These are phyloP conservation scores for Drosophila stalkeri DNA, from an alignment of 2,888 invertebrate species.

Conservation along the genomic window DNA sequence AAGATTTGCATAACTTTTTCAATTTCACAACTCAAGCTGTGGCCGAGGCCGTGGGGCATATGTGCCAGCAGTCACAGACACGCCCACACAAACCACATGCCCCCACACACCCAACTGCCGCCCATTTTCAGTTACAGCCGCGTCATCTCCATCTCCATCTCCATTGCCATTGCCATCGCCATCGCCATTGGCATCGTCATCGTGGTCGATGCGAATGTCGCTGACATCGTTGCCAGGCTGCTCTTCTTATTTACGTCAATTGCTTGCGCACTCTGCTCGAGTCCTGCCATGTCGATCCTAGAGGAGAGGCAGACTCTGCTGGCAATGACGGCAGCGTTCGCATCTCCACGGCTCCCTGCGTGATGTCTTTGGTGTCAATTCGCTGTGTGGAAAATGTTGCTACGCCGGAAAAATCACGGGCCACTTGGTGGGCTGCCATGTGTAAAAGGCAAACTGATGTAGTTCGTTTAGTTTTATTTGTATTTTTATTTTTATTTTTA, in stretches of 20 bases:
- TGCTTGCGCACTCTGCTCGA: slow-evolving; percentile 65
- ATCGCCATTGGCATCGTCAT: slow-evolving; percentile 2
- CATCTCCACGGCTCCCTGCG: slow-evolving; percentile 47
- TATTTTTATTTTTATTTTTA: neutral
- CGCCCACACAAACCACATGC: slow-evolving; percentile 15
- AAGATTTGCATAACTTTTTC: slow-evolving; percentile 79
- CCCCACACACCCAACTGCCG: slow-evolving; percentile 21
- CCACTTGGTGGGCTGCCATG: slow-evolving; percentile 48
- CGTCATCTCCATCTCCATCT: slow-evolving; percentile 34
- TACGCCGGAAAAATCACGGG: slow-evolving; percentile 51
- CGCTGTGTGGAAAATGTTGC: slow-evolving; percentile 51
- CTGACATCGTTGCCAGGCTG: slow-evolving; percentile 42
- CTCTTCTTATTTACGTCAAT: slow-evolving; percentile 76
- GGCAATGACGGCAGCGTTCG: slow-evolving; percentile 46
- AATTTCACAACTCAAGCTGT: slow-evolving; percentile 80
- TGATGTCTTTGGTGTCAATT: slow-evolving; percentile 68
- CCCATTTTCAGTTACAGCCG: slow-evolving; percentile 57
- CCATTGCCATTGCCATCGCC: neutral
- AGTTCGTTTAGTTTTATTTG: neutral
- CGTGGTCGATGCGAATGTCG: slow-evolving; percentile 41
- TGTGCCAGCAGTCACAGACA: slow-evolving; percentile 50
- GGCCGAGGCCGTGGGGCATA: slow-evolving; percentile 61
- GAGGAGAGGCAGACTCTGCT: neutral
- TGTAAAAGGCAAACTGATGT: slow-evolving; percentile 18
- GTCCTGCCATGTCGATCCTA: slow-evolving; percentile 11